Evolutionary conservation across 1,140 invertebrate genomes (phyloP).

Genomic region (Brachystomella parvula): DNA sequence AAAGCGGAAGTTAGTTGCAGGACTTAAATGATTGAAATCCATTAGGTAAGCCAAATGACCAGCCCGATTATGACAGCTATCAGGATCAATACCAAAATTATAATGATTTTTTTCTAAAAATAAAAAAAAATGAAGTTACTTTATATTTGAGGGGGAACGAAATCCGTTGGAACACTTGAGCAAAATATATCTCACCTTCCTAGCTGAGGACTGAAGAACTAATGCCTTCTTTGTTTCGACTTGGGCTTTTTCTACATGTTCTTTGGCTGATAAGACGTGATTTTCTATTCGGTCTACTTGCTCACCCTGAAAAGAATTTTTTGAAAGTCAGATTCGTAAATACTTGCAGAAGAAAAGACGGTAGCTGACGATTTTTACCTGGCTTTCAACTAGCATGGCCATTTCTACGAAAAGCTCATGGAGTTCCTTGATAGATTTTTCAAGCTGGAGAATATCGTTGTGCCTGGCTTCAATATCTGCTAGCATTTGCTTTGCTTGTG

Average conservation of each 20-base stretch:
- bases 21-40: background rate
- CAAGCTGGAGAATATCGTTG: conserved; percentile 71
- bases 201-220: conserved; percentile 51
- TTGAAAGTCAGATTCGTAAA: background rate
- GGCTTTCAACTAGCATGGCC: conserved; percentile 32
- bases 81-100: conserved; percentile 27
- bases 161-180: background rate
- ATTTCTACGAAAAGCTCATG: conserved; percentile 75
- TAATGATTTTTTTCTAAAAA: conserved; percentile 34
- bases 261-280: conserved; percentile 39
- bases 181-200: conserved; percentile 43
- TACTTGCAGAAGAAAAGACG: background rate
- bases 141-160: background rate
- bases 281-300: conserved; percentile 42
- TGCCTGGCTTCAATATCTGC: conserved; percentile 75
- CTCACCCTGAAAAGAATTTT: conserved; percentile 37
- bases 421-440: conserved; percentile 69
- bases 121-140: conserved; percentile 15
- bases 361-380: conserved; percentile 16
- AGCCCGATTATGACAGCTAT: conserved; percentile 23
- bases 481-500: conserved; percentile 66
- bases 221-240: conserved; percentile 56
- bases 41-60: conserved; percentile 26
- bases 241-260: conserved; percentile 44
- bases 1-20: background rate